Conservation (phyloP, 35 echinoderm and acorn worm species). For the Apostichopus californicus region DNA sequence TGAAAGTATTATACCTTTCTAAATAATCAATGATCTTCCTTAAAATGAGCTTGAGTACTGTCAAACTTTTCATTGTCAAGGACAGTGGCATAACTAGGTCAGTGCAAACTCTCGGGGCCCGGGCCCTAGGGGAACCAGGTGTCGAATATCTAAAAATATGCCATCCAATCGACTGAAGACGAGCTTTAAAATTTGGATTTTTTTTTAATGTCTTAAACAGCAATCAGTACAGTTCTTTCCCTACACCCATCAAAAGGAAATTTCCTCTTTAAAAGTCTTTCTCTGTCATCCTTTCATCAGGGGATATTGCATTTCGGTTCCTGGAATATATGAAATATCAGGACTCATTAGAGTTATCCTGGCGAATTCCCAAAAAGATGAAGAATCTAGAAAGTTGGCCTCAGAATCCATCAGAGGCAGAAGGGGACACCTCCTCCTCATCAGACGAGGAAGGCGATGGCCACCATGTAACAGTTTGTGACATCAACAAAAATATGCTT, state of each 20-base stretch:
- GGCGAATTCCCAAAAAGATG: neutral
- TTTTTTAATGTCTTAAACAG: too few species aligned
- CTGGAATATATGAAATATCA: conserved; percentile 76
- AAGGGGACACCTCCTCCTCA: conserved; percentile 1
- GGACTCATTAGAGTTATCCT: conserved; percentile 44
- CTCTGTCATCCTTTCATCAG: conserved; percentile 31
- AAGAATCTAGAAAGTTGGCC: conserved; percentile 46
- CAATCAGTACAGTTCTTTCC: too few species aligned
- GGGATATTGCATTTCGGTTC: conserved; percentile 95
- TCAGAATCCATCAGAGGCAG: conserved; percentile 28
- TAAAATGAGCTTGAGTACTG: too few species aligned
- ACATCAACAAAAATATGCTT: conserved; percentile 92
- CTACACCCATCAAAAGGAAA: too few species aligned
- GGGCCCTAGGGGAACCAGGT: too few species aligned
- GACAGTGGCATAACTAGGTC: too few species aligned
- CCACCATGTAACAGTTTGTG: conserved; percentile 84
- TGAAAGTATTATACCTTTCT: neutral
- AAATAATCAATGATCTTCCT: too few species aligned
- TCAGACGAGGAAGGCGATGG: conserved; percentile 10
- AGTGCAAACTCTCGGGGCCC: too few species aligned
- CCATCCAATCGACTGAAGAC: too few species aligned
- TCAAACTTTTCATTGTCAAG: too few species aligned
- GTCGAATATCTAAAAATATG: too few species aligned
- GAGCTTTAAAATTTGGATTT: too few species aligned
- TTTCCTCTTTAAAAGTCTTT: neutral